Evolutionary conservation across 2,888 invertebrate genomes (phyloP), one percentile per base, ranked within the genome.

Genomic region (Elysia crispata): DNA sequence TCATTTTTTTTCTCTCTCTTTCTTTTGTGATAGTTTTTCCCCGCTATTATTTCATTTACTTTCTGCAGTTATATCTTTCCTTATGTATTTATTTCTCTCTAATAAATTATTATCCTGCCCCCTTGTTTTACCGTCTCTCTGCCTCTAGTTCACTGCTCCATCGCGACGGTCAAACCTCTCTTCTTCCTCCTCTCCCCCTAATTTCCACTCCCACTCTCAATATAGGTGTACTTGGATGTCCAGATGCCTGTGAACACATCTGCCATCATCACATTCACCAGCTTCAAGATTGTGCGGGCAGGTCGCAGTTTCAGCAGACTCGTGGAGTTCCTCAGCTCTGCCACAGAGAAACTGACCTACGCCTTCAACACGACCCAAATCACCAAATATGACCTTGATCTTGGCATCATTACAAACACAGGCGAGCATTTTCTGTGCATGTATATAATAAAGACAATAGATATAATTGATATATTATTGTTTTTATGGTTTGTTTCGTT

Each of bases 361-460:
- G 81, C 86, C 0, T 64, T 83, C 6, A 83, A 82, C 28, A 86
- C 82, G 8, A 83, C 88, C 50, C 89, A 91, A 83, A 83, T 84
- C 25, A 87, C 88, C 76, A 83, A 83, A 23, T 88, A 81, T 0
- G 81, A 72, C 41, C 33, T 88, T 0, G 85, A 87, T 75, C 50
- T 90, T 1, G 89, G 89, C 57, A 85, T 89, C 18, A 83, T 91
- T 11, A 89, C 90, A 31, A 91, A 91, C 82, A 83, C 89, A 77
- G 90, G 91, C 89, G 82, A 74, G 69, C 23, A 41, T 6, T 41
- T 41, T 41, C n/a, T n/a, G n/a, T 6, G 41, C 3, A 41, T 6
- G 11, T 41, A 41, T 41, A 41, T 41, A 41, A 41, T 41, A 41
- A n/a, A n/a, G n/a, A n/a, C n/a, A n/a, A n/a, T n/a, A n/a, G n/a